These are phyloP conservation scores for Trichomalopsis sarcophagae DNA, from an alignment of 1,140 invertebrate genomes.

Conservation along the genomic window DNA sequence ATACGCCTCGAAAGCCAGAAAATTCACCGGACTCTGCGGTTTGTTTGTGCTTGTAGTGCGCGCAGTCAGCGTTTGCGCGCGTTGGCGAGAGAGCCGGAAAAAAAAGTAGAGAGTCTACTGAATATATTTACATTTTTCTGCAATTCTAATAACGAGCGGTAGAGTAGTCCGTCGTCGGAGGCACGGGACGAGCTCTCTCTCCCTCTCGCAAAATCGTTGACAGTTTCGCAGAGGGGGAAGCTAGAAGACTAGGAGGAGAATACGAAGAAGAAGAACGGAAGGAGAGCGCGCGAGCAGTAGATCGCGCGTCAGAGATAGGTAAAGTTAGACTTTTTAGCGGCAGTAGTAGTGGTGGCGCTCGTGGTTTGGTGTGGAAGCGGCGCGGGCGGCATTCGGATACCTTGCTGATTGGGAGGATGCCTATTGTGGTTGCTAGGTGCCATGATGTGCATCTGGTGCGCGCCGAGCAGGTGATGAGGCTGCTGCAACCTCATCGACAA, in stretches of 20 bases:
- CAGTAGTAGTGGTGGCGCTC: slow-evolving; percentile 38
- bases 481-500: slow-evolving; percentile 72
- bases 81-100: not conserved
- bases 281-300: not conserved
- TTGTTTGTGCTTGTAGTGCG: not conserved
- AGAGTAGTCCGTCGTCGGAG: not conserved
- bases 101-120: not conserved
- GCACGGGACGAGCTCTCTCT: not conserved
- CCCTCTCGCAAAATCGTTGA: not conserved
- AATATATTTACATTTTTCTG: slow-evolving; percentile 5
- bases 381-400: slow-evolving; percentile 70
- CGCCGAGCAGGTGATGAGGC: slow-evolving; percentile 17
- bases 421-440: slow-evolving; percentile 75
- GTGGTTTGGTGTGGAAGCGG: slow-evolving; percentile 75
- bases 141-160: not conserved
- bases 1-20: not conserved
- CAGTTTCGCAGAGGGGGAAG: not conserved
- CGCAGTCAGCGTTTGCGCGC: not conserved
- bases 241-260: not conserved
- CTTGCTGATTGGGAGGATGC: slow-evolving; percentile 73
- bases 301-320: not conserved
- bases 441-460: slow-evolving; percentile 74
- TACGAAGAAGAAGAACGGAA: not conserved
- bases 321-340: slow-evolving; percentile 10
- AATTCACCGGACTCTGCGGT: not conserved